Conservation (phyloP, 2,797 vertebrate genomes). For the Aulostomus chinensis region DNA sequence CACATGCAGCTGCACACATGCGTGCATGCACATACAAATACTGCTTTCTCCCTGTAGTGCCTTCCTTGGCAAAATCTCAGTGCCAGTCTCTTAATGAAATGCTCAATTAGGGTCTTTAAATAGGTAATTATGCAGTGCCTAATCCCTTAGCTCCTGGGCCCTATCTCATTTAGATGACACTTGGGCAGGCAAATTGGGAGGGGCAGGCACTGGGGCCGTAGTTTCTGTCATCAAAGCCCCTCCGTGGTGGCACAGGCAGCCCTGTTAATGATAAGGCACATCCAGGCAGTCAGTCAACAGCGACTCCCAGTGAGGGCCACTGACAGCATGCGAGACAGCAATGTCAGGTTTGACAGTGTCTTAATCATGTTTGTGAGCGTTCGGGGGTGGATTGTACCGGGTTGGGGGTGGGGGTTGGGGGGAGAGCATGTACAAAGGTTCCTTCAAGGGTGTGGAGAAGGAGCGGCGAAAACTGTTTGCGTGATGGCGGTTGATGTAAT, state of each 20-base stretch:
- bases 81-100: slow-evolving; percentile 84
- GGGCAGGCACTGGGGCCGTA: slow-evolving; percentile 58
- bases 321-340: slow-evolving; percentile 68
- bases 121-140: slow-evolving; percentile 86
- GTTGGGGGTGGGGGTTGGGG: slow-evolving; percentile 18
- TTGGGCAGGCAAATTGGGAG: slow-evolving; percentile 61
- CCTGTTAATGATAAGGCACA: slow-evolving; percentile 75
- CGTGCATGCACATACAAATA: slow-evolving; percentile 38
- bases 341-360: slow-evolving; percentile 70
- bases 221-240: slow-evolving; percentile 71
- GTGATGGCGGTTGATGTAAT: slow-evolving; percentile 22
- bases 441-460: slow-evolving; percentile 26
- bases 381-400: slow-evolving; percentile 50
- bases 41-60: slow-evolving; percentile 56
- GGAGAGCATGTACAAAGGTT: slow-evolving; percentile 31
- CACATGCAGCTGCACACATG: background rate
- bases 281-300: slow-evolving; percentile 73
- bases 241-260: slow-evolving; percentile 56
- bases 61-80: slow-evolving; percentile 77
- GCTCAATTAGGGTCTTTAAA: slow-evolving; percentile 85
- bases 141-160: slow-evolving; percentile 76
- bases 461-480: slow-evolving; percentile 18
- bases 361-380: slow-evolving; percentile 68
- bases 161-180: slow-evolving; percentile 80
- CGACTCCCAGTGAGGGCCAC: slow-evolving; percentile 60